Base-by-base conservation (phyloP, 1,140 invertebrate species). In the Eriosoma lanigerum region DNA sequence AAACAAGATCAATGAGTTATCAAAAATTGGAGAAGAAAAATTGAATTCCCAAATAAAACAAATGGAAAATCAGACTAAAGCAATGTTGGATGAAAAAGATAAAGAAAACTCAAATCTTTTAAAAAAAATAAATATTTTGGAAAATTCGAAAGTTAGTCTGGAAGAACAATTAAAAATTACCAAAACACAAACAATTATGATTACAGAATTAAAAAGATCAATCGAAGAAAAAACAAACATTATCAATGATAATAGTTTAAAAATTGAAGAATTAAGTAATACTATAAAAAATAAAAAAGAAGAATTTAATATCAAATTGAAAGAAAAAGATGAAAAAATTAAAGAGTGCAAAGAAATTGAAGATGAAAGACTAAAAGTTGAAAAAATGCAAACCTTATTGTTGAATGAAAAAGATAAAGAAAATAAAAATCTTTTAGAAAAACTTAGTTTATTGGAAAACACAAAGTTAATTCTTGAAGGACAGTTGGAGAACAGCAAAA, bases 311-410 rank as follows among this genome's bases (percentile, higher is more conserved):
- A 3, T 6, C 4, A 21, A 38, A 10, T 32, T 56, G 12, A 58
- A 75, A 56, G 72, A 75, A 58, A 75, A 58, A 29, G 52, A 75
- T 38, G n/a, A 75, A 2, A 56, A 38, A 38, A 38, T 75, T 6
- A 56, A 75, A 3, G 72, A 75, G 21, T 9, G 44, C 24, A 38
- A 13, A 9, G 44, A 75, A 21, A 21, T 54, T 1, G 72, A 21
- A 19, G n/a, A 54, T 1, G 26, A 52, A 26, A 73, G 32, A 54
- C 3, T 32, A 54, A 6, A 2, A 21, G 29, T 26, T 6, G 68
- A 50, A 68, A 12, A 44, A 21, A 44, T 50, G 24, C 13, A 70
- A 26, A 12, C 3, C 3, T 2, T 29, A 9, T 32, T 73, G 19
- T n/a, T n/a, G n/a, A 13, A 26, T 13, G 50, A 73, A 73, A 73